Evolutionary conservation across 30 jellyfish, hydroid and myxozoan species (phyloP), one percentile per base, ranked within the genome.

Genomic region (Haliclystus octoradiatus): DNA sequence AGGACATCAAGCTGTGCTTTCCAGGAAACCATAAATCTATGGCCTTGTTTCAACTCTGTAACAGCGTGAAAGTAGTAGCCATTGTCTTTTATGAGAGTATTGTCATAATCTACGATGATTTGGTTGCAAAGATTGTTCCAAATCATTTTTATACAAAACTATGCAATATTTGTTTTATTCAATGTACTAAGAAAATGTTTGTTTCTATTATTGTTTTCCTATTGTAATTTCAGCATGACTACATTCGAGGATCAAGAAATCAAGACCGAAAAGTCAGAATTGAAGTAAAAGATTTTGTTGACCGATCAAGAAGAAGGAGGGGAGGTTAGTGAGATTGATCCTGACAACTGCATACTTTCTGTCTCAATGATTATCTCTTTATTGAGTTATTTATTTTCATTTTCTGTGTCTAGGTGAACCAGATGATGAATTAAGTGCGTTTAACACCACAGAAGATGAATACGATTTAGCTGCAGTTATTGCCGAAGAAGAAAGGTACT

Each of bases 241-340:
- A 79, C 72, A 91, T 90, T 47, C 88, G 98, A 2, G 98, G 98
- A 15, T 84, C 95, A 46, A 86, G 92, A 32, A 66, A 91, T 2
- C 95, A 82, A 65, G 98, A 90, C 50, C 93, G 94, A 62, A 90
- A 90, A 69, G 81, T 82, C 33, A 66, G 98, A 34, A 90, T 82
- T 15, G 98, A 90, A 71, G 82, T 90, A 1, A 90, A 90, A 70
- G 98, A 90, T 49, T 90, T 90, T 52, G 81, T 90, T 34, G 98
- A 90, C 70, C 69, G 98, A 68, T 83, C 98, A 26, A 86, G 98
- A 33, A 81, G 98, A 50, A 84, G 98, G 63, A 71, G 93, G 67
- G 98, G 98, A 63, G 70, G n/a, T 22, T 62, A 47, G 73, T 75
- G 70, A 19, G 9, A 1, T 15, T 27, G 4, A 13, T 24, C 9